Base-by-base conservation (phyloP, 2,888 invertebrate species). In the Kuschelorhynchus macadamiae region DNA sequence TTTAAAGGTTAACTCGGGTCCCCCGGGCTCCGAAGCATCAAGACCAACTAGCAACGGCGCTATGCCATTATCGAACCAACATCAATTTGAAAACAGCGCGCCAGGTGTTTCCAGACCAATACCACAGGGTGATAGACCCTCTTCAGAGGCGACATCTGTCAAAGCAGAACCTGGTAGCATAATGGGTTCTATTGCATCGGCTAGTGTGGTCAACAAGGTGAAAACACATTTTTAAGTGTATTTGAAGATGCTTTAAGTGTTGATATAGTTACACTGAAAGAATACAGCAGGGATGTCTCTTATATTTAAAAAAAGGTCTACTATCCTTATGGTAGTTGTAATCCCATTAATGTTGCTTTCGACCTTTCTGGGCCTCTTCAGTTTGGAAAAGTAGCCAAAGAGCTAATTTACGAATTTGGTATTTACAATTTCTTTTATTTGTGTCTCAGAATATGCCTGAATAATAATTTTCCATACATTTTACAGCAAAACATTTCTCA, bases 161-260 rank as follows among this genome's bases (percentile, higher is more conserved):
- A 87, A 87, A 77, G 88, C 85, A 0, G 87, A 88, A 78, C 86
- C 86, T 0, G 87, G 87, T n/a, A 84, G 80, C 56, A 83, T 80
- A 1, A 76, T 85, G 74, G 85, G 85, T 8, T 85, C 85, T 18
- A 82, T 83, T 49, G 83, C 84, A 14, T 84, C 84, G 9, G 83
- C 83, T 11, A 83, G 81, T 71, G 80, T 82, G 44, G 80, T 79
- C 46, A 84, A 84, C 72, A 82, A 83, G 78, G 83, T 83, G 72
- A 75, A 73, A 60, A 36, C 32, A 14, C 14, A 39, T 18, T 50
- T 52, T 0, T n/a, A 42, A 1, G n/a, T 42, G 11, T 36, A 12
- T 12, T 36, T 25, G 25, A 25, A n/a, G n/a, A n/a, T n/a, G n/a
- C n/a, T n/a, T n/a, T n/a, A n/a, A 25, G 25, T 25, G 7, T 3